Conservation (phyloP, 2,797 vertebrate species). For the Macroramphosus scolopax region DNA sequence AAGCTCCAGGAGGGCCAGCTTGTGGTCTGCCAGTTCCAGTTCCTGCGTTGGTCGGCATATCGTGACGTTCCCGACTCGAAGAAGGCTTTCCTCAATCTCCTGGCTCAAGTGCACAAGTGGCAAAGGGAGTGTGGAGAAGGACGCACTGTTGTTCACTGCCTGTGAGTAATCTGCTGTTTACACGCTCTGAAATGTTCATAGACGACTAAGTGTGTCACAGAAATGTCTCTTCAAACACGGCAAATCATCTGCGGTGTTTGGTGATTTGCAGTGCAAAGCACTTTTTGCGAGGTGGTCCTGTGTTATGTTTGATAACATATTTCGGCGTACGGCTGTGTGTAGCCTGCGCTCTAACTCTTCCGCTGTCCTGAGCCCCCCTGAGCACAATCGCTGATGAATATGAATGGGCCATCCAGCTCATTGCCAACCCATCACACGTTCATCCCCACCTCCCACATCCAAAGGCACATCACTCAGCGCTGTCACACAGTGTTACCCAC, state of each 20-base stretch:
- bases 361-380: constrained; percentile 49
- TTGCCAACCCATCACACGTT: constrained; percentile 65
- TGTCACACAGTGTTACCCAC: constrained; percentile 80
- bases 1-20: constrained; percentile 95
- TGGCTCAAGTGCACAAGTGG: constrained; percentile 95
- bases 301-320: constrained; percentile 33
- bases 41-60: constrained; percentile 87
- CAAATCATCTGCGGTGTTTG: constrained; percentile 6
- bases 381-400: constrained; percentile 62
- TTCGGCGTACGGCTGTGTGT: constrained; percentile 13
- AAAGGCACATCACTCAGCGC: constrained; percentile 77
- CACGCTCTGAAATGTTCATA: no score
- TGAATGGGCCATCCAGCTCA: constrained; percentile 61
- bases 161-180: constrained; percentile 63
- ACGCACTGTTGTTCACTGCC: constrained; percentile 85
- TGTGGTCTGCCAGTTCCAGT: constrained; percentile 85
- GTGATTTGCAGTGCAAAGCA: constrained; percentile 15
- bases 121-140: constrained; percentile 92
- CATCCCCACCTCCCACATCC: constrained; percentile 52
- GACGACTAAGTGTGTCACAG: no score
- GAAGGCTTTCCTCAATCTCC: constrained; percentile 93
- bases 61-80: constrained; percentile 94
- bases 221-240: constrained; percentile 4
- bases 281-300: constrained; percentile 19
- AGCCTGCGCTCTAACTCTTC: constrained; percentile 20